Evolutionary conservation across 1,140 invertebrate genomes (phyloP).

Genomic region (Stratiolaelaps scimitus): DNA sequence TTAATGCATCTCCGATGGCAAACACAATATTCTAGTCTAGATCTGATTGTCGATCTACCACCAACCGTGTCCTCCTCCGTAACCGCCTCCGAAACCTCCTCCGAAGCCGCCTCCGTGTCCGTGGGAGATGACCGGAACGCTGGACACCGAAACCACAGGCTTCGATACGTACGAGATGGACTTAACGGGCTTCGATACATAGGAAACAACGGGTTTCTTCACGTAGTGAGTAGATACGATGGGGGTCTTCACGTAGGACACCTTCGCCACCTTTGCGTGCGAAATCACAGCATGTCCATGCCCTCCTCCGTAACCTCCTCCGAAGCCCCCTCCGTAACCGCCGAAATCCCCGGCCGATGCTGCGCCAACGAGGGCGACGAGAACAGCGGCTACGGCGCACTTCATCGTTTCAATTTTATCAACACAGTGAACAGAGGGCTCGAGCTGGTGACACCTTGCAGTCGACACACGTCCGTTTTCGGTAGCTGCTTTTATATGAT

Average conservation of each 20-base stretch:
- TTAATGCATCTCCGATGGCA: too few relatives aligned
- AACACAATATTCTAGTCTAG: too few relatives aligned
- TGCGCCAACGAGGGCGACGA: background rate
- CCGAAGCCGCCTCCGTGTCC: background rate
- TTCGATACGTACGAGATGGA: slow-evolving; percentile 18
- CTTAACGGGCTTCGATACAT: slow-evolving; percentile 15
- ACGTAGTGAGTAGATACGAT: slow-evolving; percentile 18
- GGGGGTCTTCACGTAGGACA: slow-evolving; percentile 15
- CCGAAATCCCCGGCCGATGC: background rate
- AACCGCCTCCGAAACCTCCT: background rate
- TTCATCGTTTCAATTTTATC: too few relatives aligned
- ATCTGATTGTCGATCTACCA: background rate
- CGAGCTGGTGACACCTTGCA: too few relatives aligned
- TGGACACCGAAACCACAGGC: background rate
- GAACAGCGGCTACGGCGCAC: background rate
- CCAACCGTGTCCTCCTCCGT: slow-evolving; percentile 24
- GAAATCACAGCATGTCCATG: background rate
- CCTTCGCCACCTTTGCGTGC: slow-evolving; percentile 16
- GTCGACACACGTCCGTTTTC: too few relatives aligned
- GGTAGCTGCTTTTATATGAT: too few relatives aligned
- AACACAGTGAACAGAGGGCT: too few relatives aligned
- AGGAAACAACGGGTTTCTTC: slow-evolving; percentile 20
- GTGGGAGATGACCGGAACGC: background rate
- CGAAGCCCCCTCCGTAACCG: slow-evolving; percentile 5
- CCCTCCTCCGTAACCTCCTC: background rate